Evolutionary conservation across 2,113 vertebrate genomes (phyloP).

Genomic region (Psilopogon haemacephalus): DNA sequence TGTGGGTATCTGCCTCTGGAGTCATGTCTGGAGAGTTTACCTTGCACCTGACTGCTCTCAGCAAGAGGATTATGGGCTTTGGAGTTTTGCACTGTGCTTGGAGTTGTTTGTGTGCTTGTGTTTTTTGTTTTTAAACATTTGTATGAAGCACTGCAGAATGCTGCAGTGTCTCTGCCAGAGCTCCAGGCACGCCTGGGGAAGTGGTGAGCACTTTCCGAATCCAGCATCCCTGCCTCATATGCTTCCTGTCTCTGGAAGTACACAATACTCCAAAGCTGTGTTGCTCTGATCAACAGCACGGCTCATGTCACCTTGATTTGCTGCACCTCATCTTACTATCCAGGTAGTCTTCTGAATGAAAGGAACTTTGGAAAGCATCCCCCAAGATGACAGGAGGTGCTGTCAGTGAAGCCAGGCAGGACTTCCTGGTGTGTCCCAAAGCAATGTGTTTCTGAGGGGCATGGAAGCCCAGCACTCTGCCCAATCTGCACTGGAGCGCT

Average conservation of each 20-base stretch:
- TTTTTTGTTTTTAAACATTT: background rate
- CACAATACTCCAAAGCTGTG: background rate
- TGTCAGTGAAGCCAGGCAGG: background rate
- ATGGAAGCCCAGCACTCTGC: rapidly evolving
- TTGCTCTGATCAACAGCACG: background rate
- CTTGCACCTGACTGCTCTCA: background rate
- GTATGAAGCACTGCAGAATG: background rate
- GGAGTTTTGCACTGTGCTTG: background rate
- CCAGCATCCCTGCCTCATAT: background rate
- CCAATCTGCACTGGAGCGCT: background rate
- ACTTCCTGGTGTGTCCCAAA: background rate
- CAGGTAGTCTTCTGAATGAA: background rate
- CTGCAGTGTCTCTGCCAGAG: background rate
- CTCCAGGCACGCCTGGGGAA: background rate
- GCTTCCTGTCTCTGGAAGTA: background rate
- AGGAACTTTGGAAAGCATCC: background rate
- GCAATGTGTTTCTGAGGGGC: background rate
- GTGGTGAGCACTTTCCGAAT: background rate
- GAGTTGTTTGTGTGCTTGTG: background rate
- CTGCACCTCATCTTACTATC: background rate
- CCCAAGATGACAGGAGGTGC: background rate
- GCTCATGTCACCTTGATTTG: background rate
- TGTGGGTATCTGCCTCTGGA: background rate
- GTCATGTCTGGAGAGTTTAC: background rate
- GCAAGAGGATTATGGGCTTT: conserved; percentile 33